Evolutionary conservation across 1,140 invertebrate species (phyloP), one percentile per base, ranked within the genome.

Genomic region (Dendrolimus punctatus): DNA sequence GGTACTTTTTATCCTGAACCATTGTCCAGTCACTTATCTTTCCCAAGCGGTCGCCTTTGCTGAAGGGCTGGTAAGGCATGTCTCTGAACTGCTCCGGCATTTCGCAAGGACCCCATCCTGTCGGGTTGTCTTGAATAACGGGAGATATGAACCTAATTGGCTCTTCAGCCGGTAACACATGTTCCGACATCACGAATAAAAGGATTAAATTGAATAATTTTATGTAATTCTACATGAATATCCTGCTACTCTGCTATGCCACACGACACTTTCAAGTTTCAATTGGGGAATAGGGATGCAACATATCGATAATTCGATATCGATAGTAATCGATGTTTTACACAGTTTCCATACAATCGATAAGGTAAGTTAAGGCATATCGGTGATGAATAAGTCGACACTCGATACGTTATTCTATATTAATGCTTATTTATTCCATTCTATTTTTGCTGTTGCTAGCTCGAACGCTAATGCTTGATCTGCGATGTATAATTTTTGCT

Each of bases 21-120:
- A 95, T 94, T 48, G 97, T 98, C 98, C 98, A 99, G 81, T 99
- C 98, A 66, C 97, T 97, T 59, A 99, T 97, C 93, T 99, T 99
- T 68, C 98, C 98, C 51, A 99, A 88, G 60, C 97, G 91, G 87
- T 99, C 97, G 54, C 95, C 96, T 89, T 99, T 99, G 49, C 96
- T 97, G 79, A 98, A 99, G 9, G 97, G 97, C 85, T 99, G 97
- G 85, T 99, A 99, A 0, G 98, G 98, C 92, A 99, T 98, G 87
- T 99, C 97, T 79, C 95, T 95, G 84, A 98, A 99, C 79, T 97
- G 95, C 58, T 97, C 96, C 10, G 97, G 96, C 80, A 98, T 90
- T 76, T 95, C 94, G 84, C 93, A 96, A 44, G 98, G 98, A 4
- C 98, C 98, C 98, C 98, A 99, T 81, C 97, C 97, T 63, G 90